A percentile compares a stretch with the other conserved stretches of the same genome.
Conservation (phyloP, 1,140 invertebrate genomes). For the Branchinecta lynchi region DNA sequence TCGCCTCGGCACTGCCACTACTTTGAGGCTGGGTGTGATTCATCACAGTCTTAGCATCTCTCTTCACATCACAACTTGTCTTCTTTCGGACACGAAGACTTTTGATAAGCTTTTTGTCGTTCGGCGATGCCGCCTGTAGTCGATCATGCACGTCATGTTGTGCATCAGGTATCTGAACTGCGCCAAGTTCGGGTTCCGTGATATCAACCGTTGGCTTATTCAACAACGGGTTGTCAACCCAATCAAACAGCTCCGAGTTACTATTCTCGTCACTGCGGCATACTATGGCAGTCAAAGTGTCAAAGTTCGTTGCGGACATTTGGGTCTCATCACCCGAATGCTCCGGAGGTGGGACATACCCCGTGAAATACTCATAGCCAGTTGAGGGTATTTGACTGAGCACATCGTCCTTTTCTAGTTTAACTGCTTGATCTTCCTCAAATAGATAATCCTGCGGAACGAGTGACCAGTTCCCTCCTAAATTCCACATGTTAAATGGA, state of each 20-base stretch:
- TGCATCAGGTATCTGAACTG: not conserved
- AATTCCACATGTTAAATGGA: not conserved
- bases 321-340: not conserved
- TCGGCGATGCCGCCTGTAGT: not conserved
- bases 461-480: not conserved
- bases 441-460: not conserved
- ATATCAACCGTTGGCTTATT: not conserved
- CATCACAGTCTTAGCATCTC: not conserved
- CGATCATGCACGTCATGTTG: not conserved
- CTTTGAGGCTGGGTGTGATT: not conserved
- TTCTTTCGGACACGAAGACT: not conserved
- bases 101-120: not conserved
- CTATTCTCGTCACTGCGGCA: not conserved
- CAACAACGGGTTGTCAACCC: not conserved
- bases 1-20: not conserved
- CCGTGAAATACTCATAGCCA: conserved; percentile 9
- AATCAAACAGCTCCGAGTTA: not conserved
- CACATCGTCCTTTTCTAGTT: not conserved
- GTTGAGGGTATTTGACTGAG: not conserved
- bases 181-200: not conserved
- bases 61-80: not conserved
- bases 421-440: not conserved
- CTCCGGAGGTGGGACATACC: not conserved
- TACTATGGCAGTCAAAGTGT: too few species aligned
- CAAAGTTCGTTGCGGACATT: not conserved